Evolutionary conservation across 2,888 invertebrate species (phyloP), one percentile per base, ranked within the genome.

Genomic region (Drosophila neotestacea): DNA sequence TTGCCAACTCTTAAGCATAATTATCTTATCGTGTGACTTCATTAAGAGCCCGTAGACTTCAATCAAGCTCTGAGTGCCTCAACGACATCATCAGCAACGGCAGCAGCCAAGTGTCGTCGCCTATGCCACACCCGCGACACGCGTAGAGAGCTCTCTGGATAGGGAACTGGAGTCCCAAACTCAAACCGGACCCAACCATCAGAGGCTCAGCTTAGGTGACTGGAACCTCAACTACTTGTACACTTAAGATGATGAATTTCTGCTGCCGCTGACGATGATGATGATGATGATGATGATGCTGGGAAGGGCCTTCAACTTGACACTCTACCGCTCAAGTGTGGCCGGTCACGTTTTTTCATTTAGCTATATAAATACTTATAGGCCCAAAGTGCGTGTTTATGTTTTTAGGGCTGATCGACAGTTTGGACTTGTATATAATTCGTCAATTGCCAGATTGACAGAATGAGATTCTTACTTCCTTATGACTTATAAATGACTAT

Each of bases 271-370:
- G n/a, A 10, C n/a, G 28, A 48, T 34, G 32, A 28, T 34, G 42
- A 54, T 34, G 32, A 28, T 34, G 42, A 54, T 34, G 55, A 30
- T 60, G 77, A 50, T 47, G 61, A 60, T 70, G 50, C 64, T 64
- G 58, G 32, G 39, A 70, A 81, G 75, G 85, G 79, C 85, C 85
- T 85, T 85, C 85, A 85, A 88, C 84, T 84, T 88, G 87, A 81
- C 84, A 81, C 73, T 77, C 73, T 54, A 77, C 60, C 74, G 61
- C 41, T 80, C 46, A 47, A 73, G 63, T 67, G 73, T 68, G 77
- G 68, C 60, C 64, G 69, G 67, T 83, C 86, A 86, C 81, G 81
- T 86, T 88, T 82, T 61, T 61, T 63, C 73, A 73, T 73, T 79
- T 73, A 71, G 60, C 68, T 59, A 51, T 60, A 69, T 69, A 82